Percentiles rank a stretch among this genome's conserved stretches.
These are phyloP conservation scores for Siniperca knerii DNA, from an alignment of 2,113 vertebrate species.

Conservation along the genomic window DNA sequence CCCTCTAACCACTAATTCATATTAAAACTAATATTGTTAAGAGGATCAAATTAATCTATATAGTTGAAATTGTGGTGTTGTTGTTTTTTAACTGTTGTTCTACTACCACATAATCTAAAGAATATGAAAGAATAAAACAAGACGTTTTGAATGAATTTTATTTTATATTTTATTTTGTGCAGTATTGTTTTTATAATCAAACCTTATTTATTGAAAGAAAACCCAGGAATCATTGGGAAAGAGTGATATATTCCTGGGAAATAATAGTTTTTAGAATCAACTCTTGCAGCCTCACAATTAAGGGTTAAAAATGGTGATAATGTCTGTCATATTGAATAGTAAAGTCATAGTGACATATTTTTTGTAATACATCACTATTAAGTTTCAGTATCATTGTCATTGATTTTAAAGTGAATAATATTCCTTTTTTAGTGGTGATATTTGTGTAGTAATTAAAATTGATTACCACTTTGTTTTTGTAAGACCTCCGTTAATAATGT, in stretches of 20 bases:
- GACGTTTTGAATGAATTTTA: too few relatives aligned
- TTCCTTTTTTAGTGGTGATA: neutral
- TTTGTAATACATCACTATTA: neutral
- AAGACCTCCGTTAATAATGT: neutral
- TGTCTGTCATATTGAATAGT: neutral
- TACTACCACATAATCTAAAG: too few relatives aligned
- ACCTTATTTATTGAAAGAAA: too few relatives aligned
- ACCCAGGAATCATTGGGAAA: neutral
- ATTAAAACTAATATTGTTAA: neutral
- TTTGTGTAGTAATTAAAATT: neutral
- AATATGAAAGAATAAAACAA: too few relatives aligned
- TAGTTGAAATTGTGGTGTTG: too few relatives aligned
- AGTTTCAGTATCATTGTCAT: neutral
- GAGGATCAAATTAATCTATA: neutral
- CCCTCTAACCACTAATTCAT: neutral
- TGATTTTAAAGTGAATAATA: neutral
- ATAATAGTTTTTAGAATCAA: too few relatives aligned
- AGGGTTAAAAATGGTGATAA: neutral
- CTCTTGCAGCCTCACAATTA: neutral
- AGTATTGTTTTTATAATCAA: too few relatives aligned
- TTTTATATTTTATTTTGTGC: too few relatives aligned
- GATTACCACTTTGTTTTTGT: neutral
- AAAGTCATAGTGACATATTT: neutral
- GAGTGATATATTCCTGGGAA: neutral
- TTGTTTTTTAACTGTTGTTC: neutral